A percentile compares a stretch with the other conserved stretches of the same genome.
These are phyloP conservation scores for Ceratothoa steindachneri DNA, from an alignment of 2,888 invertebrate genomes.

Conservation along the genomic window DNA sequence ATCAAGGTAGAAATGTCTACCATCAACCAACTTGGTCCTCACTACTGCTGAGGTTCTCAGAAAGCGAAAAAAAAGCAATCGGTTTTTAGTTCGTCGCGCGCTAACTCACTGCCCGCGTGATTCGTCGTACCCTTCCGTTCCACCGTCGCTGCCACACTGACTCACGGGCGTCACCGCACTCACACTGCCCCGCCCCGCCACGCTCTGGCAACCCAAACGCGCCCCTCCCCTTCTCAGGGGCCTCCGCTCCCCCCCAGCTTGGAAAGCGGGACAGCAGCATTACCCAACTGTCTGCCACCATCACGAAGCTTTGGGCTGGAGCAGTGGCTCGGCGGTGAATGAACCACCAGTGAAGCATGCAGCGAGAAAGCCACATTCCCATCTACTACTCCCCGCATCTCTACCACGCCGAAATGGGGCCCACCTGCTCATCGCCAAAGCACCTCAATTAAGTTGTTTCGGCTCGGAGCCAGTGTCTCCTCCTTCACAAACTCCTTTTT, in stretches of 20 bases:
- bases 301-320: background rate
- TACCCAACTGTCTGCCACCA: constrained; percentile 6
- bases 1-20: too few species aligned
- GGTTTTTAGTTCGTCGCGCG: background rate
- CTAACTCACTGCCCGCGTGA: background rate
- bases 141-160: constrained; percentile 10
- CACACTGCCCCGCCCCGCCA: constrained; percentile 8
- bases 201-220: background rate
- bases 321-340: background rate
- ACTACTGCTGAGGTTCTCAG: background rate
- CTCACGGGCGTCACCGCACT: constrained; percentile 10
- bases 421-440: background rate
- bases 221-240: background rate
- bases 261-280: background rate
- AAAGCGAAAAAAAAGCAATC: background rate
- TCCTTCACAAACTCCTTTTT: too few species aligned
- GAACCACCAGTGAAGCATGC: constrained; percentile 6
- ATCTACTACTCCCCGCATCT: background rate
- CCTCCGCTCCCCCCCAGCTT: constrained; percentile 1
- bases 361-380: constrained; percentile 1
- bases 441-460: background rate
- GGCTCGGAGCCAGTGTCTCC: background rate
- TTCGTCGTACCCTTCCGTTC: background rate
- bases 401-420: background rate
- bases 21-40: too few species aligned